Conservation (phyloP, 1,140 invertebrate genomes). For the Lepidurus apus region DNA sequence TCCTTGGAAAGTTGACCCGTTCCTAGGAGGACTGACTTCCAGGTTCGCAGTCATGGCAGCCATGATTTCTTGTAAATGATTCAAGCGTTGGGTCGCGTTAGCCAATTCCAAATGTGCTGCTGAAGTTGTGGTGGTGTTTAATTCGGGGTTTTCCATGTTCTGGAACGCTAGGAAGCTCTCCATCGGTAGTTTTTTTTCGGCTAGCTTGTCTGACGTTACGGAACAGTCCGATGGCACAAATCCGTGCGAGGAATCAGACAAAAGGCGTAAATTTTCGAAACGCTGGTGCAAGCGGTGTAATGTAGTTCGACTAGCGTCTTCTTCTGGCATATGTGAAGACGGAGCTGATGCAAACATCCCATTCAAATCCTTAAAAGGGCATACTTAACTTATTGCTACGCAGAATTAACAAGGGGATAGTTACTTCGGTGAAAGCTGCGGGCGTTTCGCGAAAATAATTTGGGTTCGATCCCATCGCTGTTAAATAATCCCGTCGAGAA, state of each 20-base stretch:
- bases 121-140: not conserved
- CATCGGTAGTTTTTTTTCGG: not conserved
- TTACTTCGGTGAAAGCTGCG: not conserved
- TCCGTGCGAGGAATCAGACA: not conserved
- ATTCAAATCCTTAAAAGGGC: not conserved
- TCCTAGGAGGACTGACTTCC: not conserved
- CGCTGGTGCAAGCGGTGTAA: not conserved
- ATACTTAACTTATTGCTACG: not conserved
- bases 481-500: not conserved
- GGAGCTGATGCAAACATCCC: not conserved
- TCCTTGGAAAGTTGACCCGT: not conserved
- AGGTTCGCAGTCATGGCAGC: not conserved
- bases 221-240: not conserved
- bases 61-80: not conserved
- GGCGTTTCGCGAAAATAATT: not conserved
- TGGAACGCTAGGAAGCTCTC: conserved; percentile 5
- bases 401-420: not conserved
- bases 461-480: not conserved
- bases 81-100: not conserved
- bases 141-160: not conserved
- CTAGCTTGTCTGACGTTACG: not conserved
- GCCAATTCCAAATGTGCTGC: not conserved
- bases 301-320: not conserved
- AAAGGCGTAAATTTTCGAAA: not conserved
- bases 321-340: not conserved